Evolutionary conservation across 2,113 vertebrate species (phyloP).

Genomic region (Astatotilapia flaviijosephi): DNA sequence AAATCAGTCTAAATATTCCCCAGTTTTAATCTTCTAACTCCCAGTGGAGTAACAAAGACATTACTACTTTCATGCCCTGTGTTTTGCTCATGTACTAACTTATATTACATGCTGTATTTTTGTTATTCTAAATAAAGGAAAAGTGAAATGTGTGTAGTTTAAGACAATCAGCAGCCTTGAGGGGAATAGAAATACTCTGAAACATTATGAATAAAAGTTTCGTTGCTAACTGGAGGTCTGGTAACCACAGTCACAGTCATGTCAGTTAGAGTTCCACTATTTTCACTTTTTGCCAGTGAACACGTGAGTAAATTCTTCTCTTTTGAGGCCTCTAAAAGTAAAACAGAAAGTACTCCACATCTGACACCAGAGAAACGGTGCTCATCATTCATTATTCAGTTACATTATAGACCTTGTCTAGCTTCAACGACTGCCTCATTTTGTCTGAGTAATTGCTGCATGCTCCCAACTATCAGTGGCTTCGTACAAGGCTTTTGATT

Average conservation of each 20-base stretch:
- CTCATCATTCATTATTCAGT: neutral
- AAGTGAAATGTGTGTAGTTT: neutral
- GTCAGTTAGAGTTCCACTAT: neutral
- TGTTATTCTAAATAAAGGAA: neutral
- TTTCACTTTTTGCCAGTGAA: neutral
- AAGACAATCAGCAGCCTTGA: neutral
- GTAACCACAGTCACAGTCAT: neutral
- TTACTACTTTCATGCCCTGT: neutral
- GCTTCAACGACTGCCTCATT: neutral
- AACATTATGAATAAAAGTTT: neutral
- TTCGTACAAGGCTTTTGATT: neutral
- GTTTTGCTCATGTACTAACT: neutral
- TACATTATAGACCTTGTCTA: neutral
- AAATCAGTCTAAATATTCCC: neutral
- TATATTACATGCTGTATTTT: neutral
- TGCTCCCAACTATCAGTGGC: neutral
- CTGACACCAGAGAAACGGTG: neutral
- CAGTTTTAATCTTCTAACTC: neutral
- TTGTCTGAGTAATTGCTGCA: neutral
- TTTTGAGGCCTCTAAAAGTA: neutral
- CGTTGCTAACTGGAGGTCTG: neutral
- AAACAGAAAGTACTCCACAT: neutral
- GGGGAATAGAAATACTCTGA: neutral
- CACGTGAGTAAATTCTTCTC: neutral
- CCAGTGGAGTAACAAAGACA: neutral